Base-by-base conservation (phyloP, 2,888 invertebrate genomes). In the Eristalis tenax region DNA sequence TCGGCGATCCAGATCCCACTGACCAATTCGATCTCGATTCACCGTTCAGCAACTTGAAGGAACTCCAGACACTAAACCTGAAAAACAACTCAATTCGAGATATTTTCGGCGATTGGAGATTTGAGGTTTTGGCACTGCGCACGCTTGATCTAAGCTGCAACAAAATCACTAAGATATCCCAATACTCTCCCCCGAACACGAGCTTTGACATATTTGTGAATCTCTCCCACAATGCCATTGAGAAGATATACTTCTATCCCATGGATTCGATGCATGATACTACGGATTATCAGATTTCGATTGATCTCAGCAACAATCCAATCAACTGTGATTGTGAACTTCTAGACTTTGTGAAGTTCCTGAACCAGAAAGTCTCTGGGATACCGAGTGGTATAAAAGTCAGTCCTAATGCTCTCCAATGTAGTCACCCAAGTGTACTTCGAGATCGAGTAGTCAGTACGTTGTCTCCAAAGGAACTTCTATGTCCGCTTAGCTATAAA, bases 101-200 rank as follows among this genome's bases (percentile, higher is more conserved):
- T 8, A 94, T 95, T 70, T 96, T 94, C 90, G 91, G 92, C 4
- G 96, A 96, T 90, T 96, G 97, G 95, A 94, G 94, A 89, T 91
- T 95, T 23, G 94, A 94, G 86, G 94, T 95, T 75, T 89, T 92
- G 0, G 90, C 93, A 8, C 94, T 97, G 65, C 93, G 94, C 61
- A 93, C 92, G 22, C 92, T 98, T 65, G 95, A 96, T 91, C 93
- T 97, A 28, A 95, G 95, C 80, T 94, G 94, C 90, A 96, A 96
- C 90, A 92, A 94, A 15, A 94, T 97, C 65, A 93, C 94, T 91
- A 88, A 89, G 61, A 90, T 94, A 66, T 90, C 91, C 84, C 91
- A 91, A 56, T 88, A 88, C 40, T 93, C 93, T 89, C 85, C 94
- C 11, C 91, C 93, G 65, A 93, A 93, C 82, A 69, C 93, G 5